These are phyloP conservation scores for Okapia johnstoni DNA, from an alignment of 2,113 vertebrate genomes.

Conservation along the genomic window DNA sequence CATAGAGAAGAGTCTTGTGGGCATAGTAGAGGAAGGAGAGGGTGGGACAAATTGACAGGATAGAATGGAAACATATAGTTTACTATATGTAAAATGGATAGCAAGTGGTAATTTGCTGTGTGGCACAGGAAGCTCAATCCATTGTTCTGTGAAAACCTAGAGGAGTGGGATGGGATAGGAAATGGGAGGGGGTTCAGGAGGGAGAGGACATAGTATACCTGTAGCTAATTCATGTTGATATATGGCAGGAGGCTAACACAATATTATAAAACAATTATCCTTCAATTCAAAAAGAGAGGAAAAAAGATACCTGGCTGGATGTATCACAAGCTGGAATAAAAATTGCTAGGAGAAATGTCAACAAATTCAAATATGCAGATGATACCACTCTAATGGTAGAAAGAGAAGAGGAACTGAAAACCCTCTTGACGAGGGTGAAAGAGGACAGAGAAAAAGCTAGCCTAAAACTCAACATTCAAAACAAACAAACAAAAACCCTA, in stretches of 20 bases:
- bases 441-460: not conserved
- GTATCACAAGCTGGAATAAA: not conserved
- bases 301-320: not conserved
- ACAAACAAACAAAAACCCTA: not conserved
- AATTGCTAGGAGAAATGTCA: not conserved
- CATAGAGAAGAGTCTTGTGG: not conserved
- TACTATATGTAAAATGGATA: not conserved
- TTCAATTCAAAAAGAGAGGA: not conserved
- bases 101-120: not conserved
- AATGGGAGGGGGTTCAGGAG: not conserved
- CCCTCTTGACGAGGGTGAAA: not conserved
- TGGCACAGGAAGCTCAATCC: not conserved
- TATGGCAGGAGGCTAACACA: not conserved
- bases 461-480: not conserved
- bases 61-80: not conserved
- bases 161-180: not conserved
- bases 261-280: not conserved
- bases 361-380: not conserved
- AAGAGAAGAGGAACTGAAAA: not conserved
- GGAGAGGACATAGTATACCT: not conserved
- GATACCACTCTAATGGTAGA: not conserved
- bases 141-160: not conserved
- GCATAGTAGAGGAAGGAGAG: not conserved
- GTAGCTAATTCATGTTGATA: not conserved
- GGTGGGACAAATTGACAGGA: not conserved